Base-by-base conservation (phyloP, 2,797 vertebrate species). In the Remorina albescens region DNA sequence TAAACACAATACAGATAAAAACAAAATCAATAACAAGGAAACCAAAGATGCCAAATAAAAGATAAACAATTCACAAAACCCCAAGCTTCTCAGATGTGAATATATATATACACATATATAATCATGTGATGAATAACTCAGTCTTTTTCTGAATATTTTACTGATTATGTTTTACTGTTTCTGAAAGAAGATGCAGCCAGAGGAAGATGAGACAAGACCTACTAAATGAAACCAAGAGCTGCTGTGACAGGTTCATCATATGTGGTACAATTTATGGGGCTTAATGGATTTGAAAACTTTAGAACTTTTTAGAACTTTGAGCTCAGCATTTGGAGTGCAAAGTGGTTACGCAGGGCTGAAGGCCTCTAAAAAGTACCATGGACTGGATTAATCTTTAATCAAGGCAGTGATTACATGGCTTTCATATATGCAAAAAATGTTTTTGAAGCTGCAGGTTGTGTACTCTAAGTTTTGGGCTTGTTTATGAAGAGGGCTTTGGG, bases 221-320 rank as follows among this genome's bases (percentile, higher is more conserved):
- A 76, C 76, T 73, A 72, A 81, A 76, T 74, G 19, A 78, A 79
- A 64, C 55, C 46, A 32, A 58, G 51, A 49, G 70, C 37, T 0
- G 7, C 54, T 53, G 39, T 69, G 83, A 86, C 80, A 71, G 53
- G 65, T 75, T 81, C 56, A 34, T 86, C 77, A 78, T 37, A 62
- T 66, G 50, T 23, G 37, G 23, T 36, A 57, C 8, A 75, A 64
- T 82, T 83, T 71, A 83, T 82, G 64, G 53, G 63, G 42, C 68
- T 74, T 86, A 82, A 81, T 83, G 64, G 76, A 67, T 78, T 76
- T 57, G 81, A 42, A 53, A 78, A 75, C 83, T 83, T 78, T 88
- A n/a, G n/a, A n/a, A n/a, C n/a, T 68, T 78, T 76, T 57, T 81
- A 42, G 56, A 78, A 75, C 83, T 83, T 78, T 88, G 53, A 87